Evolutionary conservation across 2,113 vertebrate genomes (phyloP).

Genomic region (Ceyx melanurus): DNA sequence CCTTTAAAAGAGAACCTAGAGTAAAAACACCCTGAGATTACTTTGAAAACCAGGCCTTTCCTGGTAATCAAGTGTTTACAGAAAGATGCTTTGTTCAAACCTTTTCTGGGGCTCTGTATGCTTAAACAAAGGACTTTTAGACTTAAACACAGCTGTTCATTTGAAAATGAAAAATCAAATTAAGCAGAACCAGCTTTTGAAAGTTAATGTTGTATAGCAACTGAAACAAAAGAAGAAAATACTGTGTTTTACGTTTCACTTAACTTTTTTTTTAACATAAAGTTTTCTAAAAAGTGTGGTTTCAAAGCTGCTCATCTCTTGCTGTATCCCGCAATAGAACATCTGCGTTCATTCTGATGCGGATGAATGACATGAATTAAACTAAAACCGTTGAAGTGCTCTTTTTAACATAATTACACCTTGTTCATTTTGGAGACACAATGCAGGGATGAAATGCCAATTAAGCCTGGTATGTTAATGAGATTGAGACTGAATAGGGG

Average conservation of each 20-base stretch:
- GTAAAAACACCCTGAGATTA: neutral
- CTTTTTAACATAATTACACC: constrained; percentile 81
- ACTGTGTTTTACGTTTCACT: constrained; percentile 75
- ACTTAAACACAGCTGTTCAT: constrained; percentile 84
- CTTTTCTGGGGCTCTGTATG: constrained; percentile 74
- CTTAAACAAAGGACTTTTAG: constrained; percentile 81
- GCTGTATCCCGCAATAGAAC: constrained; percentile 73
- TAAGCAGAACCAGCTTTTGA: constrained; percentile 79
- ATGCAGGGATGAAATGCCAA: constrained; percentile 80
- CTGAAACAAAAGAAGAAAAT: constrained; percentile 76
- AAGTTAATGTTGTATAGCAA: constrained; percentile 75
- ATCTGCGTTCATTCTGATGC: constrained; percentile 79
- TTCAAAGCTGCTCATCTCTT: constrained; percentile 72
- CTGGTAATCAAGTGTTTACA: constrained; percentile 77
- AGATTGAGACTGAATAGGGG: constrained; percentile 74
- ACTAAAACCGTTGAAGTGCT: constrained; percentile 56
- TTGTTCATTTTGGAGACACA: constrained; percentile 78
- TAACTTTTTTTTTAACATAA: constrained; percentile 73
- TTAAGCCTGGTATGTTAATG: constrained; percentile 78
- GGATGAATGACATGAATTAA: constrained; percentile 77
- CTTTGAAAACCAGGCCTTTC: constrained; percentile 69
- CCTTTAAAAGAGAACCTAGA: constrained; percentile 34
- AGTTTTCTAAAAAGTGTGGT: constrained; percentile 72
- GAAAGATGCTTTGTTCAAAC: constrained; percentile 74
- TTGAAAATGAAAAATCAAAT: constrained; percentile 81